Percentiles rank a stretch among this genome's conserved stretches.
phyloP scores from a whole-genome alignment of 1,140 invertebrate species.

The Cyclina sinensis region DNA sequence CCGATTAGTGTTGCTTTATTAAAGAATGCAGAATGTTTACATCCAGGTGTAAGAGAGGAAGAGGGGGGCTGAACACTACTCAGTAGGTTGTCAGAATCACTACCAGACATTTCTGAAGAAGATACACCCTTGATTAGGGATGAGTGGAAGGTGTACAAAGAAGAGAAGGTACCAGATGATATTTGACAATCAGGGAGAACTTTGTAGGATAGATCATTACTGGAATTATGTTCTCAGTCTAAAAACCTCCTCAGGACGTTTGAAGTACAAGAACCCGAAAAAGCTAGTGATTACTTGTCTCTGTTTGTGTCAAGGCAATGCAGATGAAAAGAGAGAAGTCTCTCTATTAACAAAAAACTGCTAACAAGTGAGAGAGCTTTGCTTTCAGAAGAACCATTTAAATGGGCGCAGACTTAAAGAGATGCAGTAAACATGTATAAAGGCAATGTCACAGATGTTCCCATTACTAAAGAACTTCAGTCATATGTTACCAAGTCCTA shows the following conservation, averaged over 20 bases:
- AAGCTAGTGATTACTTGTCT: slow-evolving; percentile 63
- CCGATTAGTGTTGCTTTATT: slow-evolving; percentile 51
- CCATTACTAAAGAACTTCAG: slow-evolving; percentile 14
- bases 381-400: slow-evolving; percentile 54
- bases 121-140: slow-evolving; percentile 52
- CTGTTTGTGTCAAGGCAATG: slow-evolving; percentile 73
- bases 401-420: slow-evolving; percentile 67
- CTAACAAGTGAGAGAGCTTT: slow-evolving; percentile 63
- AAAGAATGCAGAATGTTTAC: slow-evolving; percentile 40
- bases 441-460: slow-evolving; percentile 2
- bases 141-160: slow-evolving; percentile 71
- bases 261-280: slow-evolving; percentile 45
- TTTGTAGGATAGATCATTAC: slow-evolving; percentile 71
- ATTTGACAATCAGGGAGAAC: slow-evolving; percentile 37
- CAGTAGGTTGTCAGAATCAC: slow-evolving; percentile 30
- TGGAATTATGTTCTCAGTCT: slow-evolving; percentile 68
- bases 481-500: background rate
- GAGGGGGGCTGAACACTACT: slow-evolving; percentile 36
- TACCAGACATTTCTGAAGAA: slow-evolving; percentile 41
- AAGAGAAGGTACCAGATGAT: slow-evolving; percentile 53
- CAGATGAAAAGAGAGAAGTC: slow-evolving; percentile 70
- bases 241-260: slow-evolving; percentile 48
- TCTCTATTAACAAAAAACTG: slow-evolving; percentile 68
- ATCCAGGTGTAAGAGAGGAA: slow-evolving; percentile 51
- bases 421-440: slow-evolving; percentile 48